These are phyloP conservation scores for Noctua janthina DNA, from an alignment of 2,888 invertebrate genomes.

Conservation along the genomic window DNA sequence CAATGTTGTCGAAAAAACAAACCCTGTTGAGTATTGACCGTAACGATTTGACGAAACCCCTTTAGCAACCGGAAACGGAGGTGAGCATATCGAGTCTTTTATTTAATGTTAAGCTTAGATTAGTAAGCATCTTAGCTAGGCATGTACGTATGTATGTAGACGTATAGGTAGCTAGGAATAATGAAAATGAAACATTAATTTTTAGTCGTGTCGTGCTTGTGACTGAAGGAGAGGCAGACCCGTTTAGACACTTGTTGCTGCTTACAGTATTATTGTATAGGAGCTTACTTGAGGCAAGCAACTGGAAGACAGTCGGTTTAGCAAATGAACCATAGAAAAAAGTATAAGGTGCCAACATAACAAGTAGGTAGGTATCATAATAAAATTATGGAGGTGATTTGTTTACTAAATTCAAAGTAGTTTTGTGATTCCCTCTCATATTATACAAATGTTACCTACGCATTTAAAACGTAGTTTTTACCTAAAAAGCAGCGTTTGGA, in stretches of 20 bases:
- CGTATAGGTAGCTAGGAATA: background rate
- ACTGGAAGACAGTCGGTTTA: background rate
- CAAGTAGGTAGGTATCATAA: background rate
- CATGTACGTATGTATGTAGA: no score
- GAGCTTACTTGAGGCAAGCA: background rate
- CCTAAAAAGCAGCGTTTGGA: background rate
- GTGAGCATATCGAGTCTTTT: background rate
- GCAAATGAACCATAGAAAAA: background rate
- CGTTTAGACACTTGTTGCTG: constrained; percentile 17
- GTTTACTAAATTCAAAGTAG: background rate
- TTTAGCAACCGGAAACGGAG: background rate
- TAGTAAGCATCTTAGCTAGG: background rate
- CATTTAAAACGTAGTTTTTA: constrained; percentile 10
- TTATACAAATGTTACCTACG: background rate
- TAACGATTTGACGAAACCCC: background rate
- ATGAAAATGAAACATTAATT: background rate
- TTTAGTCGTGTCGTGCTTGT: background rate
- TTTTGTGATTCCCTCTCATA: background rate
- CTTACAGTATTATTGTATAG: background rate
- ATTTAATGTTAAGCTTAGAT: background rate
- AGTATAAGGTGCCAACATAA: no score
- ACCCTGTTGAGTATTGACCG: constrained; percentile 8
- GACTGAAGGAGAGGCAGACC: background rate
- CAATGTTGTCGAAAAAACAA: constrained; percentile 9
- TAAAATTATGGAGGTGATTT: background rate